Conservation (phyloP, 2,113 vertebrate species). For the Marmota flaviventris region DNA sequence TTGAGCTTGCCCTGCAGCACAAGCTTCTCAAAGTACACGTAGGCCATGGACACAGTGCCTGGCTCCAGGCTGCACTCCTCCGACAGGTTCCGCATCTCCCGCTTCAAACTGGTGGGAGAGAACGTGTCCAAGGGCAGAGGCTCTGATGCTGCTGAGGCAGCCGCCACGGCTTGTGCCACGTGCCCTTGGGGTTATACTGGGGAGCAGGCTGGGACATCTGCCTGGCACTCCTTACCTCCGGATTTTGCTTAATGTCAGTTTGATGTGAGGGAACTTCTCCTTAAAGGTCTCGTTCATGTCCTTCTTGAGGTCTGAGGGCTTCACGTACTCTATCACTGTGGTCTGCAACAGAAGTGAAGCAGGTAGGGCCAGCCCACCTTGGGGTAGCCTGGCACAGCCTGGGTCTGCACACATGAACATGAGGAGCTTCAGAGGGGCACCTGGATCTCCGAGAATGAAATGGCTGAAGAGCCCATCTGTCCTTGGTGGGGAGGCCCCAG, state of each 20-base stretch:
- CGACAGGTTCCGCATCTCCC: conserved; percentile 94
- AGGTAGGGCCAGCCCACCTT: neutral
- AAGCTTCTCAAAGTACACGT: conserved; percentile 99
- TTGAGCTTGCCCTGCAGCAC: conserved; percentile 97
- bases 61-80: conserved; percentile 95
- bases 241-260: conserved; percentile 97
- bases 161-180: fast-evolving
- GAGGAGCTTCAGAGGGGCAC: neutral
- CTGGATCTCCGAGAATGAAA: neutral
- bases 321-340: conserved; percentile 98
- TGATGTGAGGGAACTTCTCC: conserved; percentile 98
- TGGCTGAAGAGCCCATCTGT: neutral
- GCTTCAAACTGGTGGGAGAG: conserved; percentile 91
- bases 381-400: neutral
- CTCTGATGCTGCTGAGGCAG: neutral
- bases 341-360: conserved; percentile 89
- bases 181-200: neutral
- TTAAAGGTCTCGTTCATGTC: conserved; percentile 99
- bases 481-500: too few species aligned
- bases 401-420: too few species aligned
- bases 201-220: neutral
- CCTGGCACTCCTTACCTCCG: conserved; percentile 91
- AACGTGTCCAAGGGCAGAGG: neutral
- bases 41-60: conserved; percentile 96
- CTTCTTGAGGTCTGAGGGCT: conserved; percentile 98